These are phyloP conservation scores for Periophthalmus magnuspinnatus DNA, from an alignment of 2,797 vertebrate genomes.

Conservation along the genomic window DNA sequence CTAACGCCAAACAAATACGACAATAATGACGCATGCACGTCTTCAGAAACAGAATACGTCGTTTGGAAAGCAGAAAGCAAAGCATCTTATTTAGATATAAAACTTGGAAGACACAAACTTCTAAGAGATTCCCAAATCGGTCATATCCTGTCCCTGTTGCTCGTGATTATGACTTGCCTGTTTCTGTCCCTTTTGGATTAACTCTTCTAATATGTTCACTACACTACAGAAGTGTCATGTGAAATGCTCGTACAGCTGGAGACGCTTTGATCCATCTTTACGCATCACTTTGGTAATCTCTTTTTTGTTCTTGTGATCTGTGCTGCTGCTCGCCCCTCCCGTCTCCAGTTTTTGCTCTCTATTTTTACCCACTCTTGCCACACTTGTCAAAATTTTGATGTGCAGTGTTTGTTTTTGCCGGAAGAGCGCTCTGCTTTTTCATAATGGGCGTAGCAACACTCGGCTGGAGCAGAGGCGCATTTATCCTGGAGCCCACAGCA, in stretches of 20 bases:
- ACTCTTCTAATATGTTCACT: background rate
- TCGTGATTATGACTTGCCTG: constrained; percentile 29
- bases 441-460: constrained; percentile 52
- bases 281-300: constrained; percentile 20
- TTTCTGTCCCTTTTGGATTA: background rate
- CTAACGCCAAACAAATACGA: constrained; percentile 11
- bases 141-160: constrained; percentile 71
- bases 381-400: constrained; percentile 46
- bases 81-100: constrained; percentile 17
- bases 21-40: background rate
- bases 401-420: constrained; percentile 52
- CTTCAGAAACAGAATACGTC: constrained; percentile 8
- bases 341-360: constrained; percentile 19
- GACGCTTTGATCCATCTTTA: constrained; percentile 6
- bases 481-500: constrained; percentile 17
- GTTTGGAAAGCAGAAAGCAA: background rate
- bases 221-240: background rate
- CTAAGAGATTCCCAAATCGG: constrained; percentile 51
- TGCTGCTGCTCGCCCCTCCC: constrained; percentile 5
- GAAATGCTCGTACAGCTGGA: constrained; percentile 9
- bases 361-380: constrained; percentile 36
- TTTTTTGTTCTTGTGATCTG: background rate
- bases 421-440: constrained; percentile 47
- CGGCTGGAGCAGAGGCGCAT: constrained; percentile 46
- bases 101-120: constrained; percentile 51